Conservation (phyloP, 2,888 invertebrate species). For the Caenorhabditis wallacei region DNA sequence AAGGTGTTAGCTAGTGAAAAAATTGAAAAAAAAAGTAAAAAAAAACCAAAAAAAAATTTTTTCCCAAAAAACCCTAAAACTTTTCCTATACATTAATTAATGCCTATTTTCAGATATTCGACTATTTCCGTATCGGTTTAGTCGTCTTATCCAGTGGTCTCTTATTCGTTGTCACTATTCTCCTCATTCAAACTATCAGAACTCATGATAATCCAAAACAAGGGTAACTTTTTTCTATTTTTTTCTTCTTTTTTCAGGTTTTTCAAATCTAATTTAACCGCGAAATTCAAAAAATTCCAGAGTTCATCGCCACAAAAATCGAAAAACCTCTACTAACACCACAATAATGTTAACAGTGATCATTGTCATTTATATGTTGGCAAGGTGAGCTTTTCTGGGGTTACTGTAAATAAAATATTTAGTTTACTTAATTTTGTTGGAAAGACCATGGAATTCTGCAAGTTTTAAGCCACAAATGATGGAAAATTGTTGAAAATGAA, state of each 20-base stretch:
- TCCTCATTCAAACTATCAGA: slow-evolving; percentile 71
- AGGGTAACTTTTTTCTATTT: slow-evolving; percentile 36
- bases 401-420: no score
- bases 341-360: slow-evolving; percentile 77
- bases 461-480: no score
- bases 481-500: no score
- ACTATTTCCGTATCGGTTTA: slow-evolving; percentile 69
- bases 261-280: neutral
- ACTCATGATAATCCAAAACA: slow-evolving; percentile 63
- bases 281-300: slow-evolving; percentile 27
- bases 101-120: slow-evolving; percentile 65
- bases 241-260: neutral
- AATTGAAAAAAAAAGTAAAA: no score
- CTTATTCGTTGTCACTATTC: slow-evolving; percentile 73
- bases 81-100: neutral
- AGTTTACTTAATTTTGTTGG: no score
- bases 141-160: slow-evolving; percentile 69
- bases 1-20: no score
- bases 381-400: slow-evolving; percentile 49
- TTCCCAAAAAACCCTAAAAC: neutral
- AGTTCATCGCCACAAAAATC: slow-evolving; percentile 63
- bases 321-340: slow-evolving; percentile 67
- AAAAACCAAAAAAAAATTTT: neutral
- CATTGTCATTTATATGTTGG: slow-evolving; percentile 74
- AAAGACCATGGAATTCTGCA: no score